Evolutionary conservation across 2,888 invertebrate species (phyloP).

Genomic region (Ryuthela nishihirai): DNA sequence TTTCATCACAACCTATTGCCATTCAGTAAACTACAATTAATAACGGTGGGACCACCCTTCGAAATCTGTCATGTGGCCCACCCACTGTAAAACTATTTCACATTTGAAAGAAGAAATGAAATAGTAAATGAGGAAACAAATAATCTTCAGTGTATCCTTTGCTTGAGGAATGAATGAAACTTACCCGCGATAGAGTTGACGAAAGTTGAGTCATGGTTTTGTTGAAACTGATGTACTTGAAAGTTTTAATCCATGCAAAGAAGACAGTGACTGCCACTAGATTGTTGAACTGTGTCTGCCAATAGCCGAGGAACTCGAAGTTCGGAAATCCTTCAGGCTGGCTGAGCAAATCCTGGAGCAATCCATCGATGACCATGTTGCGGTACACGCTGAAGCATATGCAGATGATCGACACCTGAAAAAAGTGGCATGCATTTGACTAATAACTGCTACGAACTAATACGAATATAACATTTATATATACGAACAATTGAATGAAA

Average conservation of each 20-base stretch:
- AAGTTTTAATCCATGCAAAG: constrained; percentile 68
- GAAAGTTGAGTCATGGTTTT: constrained; percentile 70
- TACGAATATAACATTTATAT: no score
- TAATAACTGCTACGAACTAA: no score
- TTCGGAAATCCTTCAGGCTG: constrained; percentile 55
- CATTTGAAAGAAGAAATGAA: no score
- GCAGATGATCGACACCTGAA: constrained; percentile 51
- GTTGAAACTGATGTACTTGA: constrained; percentile 72
- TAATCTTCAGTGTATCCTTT: background rate
- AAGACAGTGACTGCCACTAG: constrained; percentile 62
- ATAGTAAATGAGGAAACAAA: background rate
- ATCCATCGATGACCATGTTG: constrained; percentile 48
- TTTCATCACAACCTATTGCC: no score
- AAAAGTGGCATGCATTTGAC: no score
- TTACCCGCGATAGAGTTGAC: constrained; percentile 61
- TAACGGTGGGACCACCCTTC: no score
- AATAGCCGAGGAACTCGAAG: constrained; percentile 60
- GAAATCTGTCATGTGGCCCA: no score
- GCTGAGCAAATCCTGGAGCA: constrained; percentile 51
- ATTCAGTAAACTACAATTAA: no score
- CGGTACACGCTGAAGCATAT: constrained; percentile 55
- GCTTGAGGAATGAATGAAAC: no score
- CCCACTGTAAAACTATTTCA: no score
- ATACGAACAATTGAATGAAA: no score
- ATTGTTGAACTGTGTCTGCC: constrained; percentile 60